Evolutionary conservation across 2,888 invertebrate species (phyloP).

Genomic region (Thecocarcelia acutangulata): DNA sequence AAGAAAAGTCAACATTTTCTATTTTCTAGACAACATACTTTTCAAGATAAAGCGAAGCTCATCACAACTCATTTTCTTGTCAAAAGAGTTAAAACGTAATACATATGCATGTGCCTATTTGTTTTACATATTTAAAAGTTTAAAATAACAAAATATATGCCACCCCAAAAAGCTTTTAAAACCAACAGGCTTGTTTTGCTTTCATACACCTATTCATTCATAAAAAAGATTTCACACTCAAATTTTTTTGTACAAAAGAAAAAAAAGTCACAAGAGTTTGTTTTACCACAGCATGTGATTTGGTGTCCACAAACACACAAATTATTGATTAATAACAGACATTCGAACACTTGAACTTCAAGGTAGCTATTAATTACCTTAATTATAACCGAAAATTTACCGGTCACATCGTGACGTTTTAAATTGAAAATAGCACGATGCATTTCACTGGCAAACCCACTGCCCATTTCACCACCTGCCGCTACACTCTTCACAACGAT

Average conservation of each 20-base stretch:
- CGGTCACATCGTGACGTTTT: slow-evolving; percentile 74
- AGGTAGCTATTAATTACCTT: slow-evolving; percentile 74
- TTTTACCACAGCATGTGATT: slow-evolving; percentile 41
- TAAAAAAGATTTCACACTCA: background rate
- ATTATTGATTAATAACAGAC: slow-evolving; percentile 50
- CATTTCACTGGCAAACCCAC: slow-evolving; percentile 80
- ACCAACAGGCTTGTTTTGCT: slow-evolving; percentile 12
- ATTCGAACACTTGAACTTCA: background rate
- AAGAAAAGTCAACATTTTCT: too few species aligned
- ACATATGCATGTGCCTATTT: too few species aligned
- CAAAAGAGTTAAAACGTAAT: too few species aligned
- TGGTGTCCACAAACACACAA: slow-evolving; percentile 1
- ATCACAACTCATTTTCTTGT: too few species aligned
- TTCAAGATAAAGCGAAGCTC: too few species aligned
- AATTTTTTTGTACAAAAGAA: background rate
- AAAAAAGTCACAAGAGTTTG: slow-evolving; percentile 5
- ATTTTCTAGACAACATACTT: too few species aligned
- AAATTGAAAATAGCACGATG: slow-evolving; percentile 79
- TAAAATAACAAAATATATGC: background rate
- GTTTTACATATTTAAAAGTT: background rate
- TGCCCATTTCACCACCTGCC: slow-evolving; percentile 72
- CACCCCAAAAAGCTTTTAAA: slow-evolving; percentile 17
- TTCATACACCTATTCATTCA: background rate
- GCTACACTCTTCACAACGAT: slow-evolving; percentile 75
- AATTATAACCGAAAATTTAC: slow-evolving; percentile 78